Evolutionary conservation across 2,113 vertebrate species (phyloP), one percentile per base, ranked within the genome.

Genomic region (Nothocercus nigrocapillus): DNA sequence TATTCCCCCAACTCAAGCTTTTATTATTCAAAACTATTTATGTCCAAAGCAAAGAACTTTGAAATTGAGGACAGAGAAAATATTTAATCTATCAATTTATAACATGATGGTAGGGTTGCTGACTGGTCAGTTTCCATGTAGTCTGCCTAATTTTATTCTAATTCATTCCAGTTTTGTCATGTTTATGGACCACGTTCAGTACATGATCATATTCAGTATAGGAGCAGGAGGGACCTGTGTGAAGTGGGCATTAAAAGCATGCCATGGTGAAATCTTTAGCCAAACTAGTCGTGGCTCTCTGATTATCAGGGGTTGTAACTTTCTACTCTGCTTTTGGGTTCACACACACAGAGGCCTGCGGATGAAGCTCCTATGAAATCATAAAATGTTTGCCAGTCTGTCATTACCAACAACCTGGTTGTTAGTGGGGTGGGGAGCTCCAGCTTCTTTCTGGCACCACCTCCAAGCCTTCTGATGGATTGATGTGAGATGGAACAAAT

Each of bases 341-440:
- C 42, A 68, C 56, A 94, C 85, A 90, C 73, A 64, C 42, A 61
- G 61, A 93, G 56, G 66, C 75, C 83, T 16, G 18, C 53, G 62
- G 44, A 62, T 47, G 59, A 96, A 85, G 90, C 83, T 96, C 85
- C 93, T 88, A 47, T 22, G 47, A 54, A 91, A 63, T 84, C 80
- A 79, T 92, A 90, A 90, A 95, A 91, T 42, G 61, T 82, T 84
- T 89, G 62, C 80, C 88, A 89, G 90, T 75, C 83, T 96, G 58
- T 93, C 62, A 96, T 96, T 95, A 93, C 45, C 51, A 90, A 12
- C 5, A 90, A 82, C 62, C 76, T 93, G 82, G 69, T 94, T 90
- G 79, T 95, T 96, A 95, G 85, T 86, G 88, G 95, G 93, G 92
- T 93, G 94, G 95, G 79, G 88, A 86, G 58, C 77, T 95, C 62